Percentiles rank a stretch among this genome's conserved stretches.
Conservation (phyloP, 1,140 invertebrate genomes). For the Cyclargus thomasi region DNA sequence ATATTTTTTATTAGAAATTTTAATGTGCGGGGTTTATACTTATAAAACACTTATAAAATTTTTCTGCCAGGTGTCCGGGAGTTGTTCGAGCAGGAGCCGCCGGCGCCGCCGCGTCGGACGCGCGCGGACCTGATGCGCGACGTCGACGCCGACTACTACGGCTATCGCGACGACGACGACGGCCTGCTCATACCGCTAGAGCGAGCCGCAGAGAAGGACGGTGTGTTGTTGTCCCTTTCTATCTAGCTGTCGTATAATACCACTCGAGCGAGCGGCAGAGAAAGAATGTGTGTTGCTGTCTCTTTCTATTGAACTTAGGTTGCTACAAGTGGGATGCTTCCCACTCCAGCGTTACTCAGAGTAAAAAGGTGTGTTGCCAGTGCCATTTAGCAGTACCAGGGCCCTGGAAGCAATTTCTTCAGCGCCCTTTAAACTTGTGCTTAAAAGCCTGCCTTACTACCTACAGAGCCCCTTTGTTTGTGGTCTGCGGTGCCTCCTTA, state of each 20-base stretch:
- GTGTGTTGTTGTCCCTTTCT: constrained; percentile 32
- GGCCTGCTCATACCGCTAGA: constrained; percentile 94
- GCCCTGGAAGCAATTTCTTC: too few species aligned
- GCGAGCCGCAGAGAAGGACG: constrained; percentile 84
- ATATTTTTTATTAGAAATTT: too few species aligned
- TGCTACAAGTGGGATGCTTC: not conserved
- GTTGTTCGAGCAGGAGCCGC: constrained; percentile 97
- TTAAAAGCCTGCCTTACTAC: too few species aligned
- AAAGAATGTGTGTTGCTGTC: constrained; percentile 57
- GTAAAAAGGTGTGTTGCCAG: too few species aligned
- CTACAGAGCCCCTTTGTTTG: too few species aligned
- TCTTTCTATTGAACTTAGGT: not conserved
- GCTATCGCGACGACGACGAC: constrained; percentile 98
- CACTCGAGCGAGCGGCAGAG: too few species aligned
- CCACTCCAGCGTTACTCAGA: too few species aligned
- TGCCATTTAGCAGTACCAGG: too few species aligned
- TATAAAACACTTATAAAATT: too few species aligned
- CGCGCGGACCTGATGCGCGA: constrained; percentile 98
- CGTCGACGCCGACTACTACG: constrained; percentile 99
- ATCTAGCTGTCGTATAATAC: not conserved
- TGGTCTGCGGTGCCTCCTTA: too few species aligned
- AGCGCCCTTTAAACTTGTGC: too few species aligned
- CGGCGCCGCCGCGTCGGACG: constrained; percentile 90
- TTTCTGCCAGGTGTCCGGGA: constrained; percentile 88
- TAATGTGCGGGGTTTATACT: too few species aligned